Percentiles rank a stretch among this genome's conserved stretches.
Conservation (phyloP, 1,140 invertebrate species). For the Aphelenchoides besseyi region DNA sequence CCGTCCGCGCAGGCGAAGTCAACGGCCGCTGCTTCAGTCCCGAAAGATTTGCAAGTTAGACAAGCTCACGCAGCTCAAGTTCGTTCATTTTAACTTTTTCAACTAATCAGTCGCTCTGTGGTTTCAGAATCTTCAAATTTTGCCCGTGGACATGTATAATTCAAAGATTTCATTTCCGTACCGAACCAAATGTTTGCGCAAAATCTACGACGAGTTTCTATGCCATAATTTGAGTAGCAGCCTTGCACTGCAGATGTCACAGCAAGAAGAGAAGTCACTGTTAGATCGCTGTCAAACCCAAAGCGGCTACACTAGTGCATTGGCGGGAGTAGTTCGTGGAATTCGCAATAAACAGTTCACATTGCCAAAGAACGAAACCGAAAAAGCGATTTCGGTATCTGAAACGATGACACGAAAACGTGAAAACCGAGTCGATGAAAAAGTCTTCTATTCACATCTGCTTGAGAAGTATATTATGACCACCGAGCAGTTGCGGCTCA, state of each 20-base stretch:
- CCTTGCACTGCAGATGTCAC: constrained; percentile 1
- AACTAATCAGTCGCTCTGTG: not conserved
- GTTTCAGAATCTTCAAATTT: constrained; percentile 9
- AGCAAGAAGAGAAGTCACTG: constrained; percentile 18
- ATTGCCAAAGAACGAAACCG: constrained; percentile 10
- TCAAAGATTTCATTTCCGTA: not conserved
- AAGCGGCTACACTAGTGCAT: not conserved
- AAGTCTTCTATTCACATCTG: constrained; percentile 13
- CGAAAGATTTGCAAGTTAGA: not conserved
- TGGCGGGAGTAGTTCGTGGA: constrained; percentile 14
- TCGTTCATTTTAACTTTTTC: not conserved
- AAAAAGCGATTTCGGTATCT: not conserved
- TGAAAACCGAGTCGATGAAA: not conserved
- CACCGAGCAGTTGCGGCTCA: constrained; percentile 39
- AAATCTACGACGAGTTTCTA: constrained; percentile 1
- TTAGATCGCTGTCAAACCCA: constrained; percentile 15
- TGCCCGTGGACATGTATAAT: constrained; percentile 8
- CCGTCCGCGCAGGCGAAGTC: constrained; percentile 3
- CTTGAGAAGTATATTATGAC: constrained; percentile 32
- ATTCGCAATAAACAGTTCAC: not conserved
- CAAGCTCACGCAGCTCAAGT: not conserved
- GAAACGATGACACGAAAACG: not conserved
- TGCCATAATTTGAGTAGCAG: not conserved
- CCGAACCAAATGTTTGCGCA: not conserved
- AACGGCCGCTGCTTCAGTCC: not conserved